These are phyloP conservation scores for Rhyzopertha dominica DNA, from an alignment of 1,140 invertebrate species.

Conservation along the genomic window DNA sequence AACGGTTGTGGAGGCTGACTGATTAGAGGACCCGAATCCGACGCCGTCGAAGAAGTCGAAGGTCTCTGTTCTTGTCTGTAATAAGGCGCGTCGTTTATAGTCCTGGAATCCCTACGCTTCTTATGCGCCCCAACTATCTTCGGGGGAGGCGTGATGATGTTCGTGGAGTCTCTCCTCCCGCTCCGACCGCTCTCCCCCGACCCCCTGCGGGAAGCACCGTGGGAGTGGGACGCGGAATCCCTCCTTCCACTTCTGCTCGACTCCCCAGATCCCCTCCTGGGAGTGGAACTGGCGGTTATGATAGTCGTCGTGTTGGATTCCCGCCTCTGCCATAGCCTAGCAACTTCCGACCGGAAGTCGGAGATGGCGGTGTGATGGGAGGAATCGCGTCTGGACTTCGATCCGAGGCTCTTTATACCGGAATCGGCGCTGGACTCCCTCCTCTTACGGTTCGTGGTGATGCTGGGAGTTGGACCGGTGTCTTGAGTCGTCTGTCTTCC, in stretches of 20 bases:
- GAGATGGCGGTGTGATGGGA: constrained; percentile 59
- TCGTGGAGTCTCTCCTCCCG: constrained; percentile 60
- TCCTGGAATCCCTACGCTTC: constrained; percentile 59
- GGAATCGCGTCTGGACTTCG: constrained; percentile 66
- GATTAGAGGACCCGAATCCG: constrained; percentile 54
- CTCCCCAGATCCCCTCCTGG: constrained; percentile 51
- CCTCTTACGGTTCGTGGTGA: constrained; percentile 54
- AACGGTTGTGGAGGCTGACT: constrained; percentile 13
- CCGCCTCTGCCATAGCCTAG: constrained; percentile 61
- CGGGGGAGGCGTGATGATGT: constrained; percentile 54
- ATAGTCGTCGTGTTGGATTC: constrained; percentile 51
- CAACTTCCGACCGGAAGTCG: constrained; percentile 66
- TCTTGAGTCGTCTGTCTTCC: constrained; percentile 56
- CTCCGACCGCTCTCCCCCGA: constrained; percentile 59
- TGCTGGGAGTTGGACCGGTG: constrained; percentile 48
- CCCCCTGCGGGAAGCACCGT: constrained; percentile 51
- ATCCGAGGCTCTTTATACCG: constrained; percentile 68
- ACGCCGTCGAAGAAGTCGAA: constrained; percentile 71
- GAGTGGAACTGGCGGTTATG: constrained; percentile 46
- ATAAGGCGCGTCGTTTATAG: constrained; percentile 32
- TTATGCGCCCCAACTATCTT: constrained; percentile 53
- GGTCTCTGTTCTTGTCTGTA: constrained; percentile 63
- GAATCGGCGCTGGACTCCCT: constrained; percentile 78
- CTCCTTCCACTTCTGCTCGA: constrained; percentile 43
- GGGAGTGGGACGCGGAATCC: constrained; percentile 40